Percentiles rank a stretch among this genome's conserved stretches.
Evolutionary conservation across 2,113 vertebrate genomes (phyloP).

Genomic region (Mirza zaza): DNA sequence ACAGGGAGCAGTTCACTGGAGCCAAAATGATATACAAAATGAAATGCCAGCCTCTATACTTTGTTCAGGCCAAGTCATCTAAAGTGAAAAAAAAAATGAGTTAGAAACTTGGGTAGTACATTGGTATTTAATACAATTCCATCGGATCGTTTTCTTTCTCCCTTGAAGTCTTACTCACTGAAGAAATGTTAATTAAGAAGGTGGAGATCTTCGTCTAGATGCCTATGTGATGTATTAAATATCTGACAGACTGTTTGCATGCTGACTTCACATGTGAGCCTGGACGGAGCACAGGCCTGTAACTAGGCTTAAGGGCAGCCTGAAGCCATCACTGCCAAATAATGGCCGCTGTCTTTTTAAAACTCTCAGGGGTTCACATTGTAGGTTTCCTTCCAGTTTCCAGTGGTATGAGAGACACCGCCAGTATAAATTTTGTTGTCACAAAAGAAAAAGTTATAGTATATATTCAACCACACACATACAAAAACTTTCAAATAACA

Average conservation of each 20-base stretch:
- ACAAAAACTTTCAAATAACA: conserved; percentile 86
- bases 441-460: conserved; percentile 88
- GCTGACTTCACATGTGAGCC: conserved; percentile 50
- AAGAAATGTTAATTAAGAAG: conserved; percentile 60
- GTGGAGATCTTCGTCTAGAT: conserved; percentile 11
- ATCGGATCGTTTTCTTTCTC: conserved; percentile 30
- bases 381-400: conserved; percentile 85
- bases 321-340: conserved; percentile 51
- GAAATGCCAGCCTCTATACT: conserved; percentile 69
- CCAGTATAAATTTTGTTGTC: conserved; percentile 89
- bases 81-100: conserved; percentile 21
- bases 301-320: conserved; percentile 52
- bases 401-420: conserved; percentile 87
- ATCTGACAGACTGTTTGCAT: conserved; percentile 13
- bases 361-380: conserved; percentile 80
- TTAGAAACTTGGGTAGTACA: conserved; percentile 49
- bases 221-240: conserved; percentile 43
- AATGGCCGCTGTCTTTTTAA: conserved; percentile 81
- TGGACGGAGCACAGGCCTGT: conserved; percentile 51
- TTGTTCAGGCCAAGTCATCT: conserved; percentile 60
- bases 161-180: conserved; percentile 30
- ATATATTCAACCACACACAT: conserved; percentile 86
- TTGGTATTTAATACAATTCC: conserved; percentile 60
- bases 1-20: conserved; percentile 76
- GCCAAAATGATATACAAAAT: conserved; percentile 71